These are phyloP conservation scores for Numida meleagris DNA, from an alignment of 2,113 vertebrate species.

Conservation along the genomic window DNA sequence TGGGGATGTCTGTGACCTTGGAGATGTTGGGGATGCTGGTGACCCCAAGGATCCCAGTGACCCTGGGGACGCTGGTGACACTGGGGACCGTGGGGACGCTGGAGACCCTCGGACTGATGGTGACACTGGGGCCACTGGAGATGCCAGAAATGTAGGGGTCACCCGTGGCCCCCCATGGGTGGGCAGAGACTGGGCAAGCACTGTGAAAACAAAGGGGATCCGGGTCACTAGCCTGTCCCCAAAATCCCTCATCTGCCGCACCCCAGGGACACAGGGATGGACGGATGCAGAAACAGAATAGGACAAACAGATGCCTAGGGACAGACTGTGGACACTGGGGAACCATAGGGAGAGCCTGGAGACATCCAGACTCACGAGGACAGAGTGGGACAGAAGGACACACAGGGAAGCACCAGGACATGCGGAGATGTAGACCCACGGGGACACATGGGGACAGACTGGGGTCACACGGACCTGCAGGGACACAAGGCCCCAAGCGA, in stretches of 20 bases:
- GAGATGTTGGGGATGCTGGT: neutral
- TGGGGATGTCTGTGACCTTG: neutral
- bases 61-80: neutral
- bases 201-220: slow-evolving; percentile 4
- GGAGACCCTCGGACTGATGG: neutral
- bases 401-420: neutral
- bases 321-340: neutral
- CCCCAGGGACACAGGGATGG: neutral
- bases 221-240: rapidly evolving
- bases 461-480: neutral
- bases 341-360: neutral
- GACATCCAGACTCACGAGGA: neutral
- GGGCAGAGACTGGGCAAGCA: neutral
- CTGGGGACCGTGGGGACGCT: neutral
- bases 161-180: neutral
- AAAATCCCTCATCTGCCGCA: neutral
- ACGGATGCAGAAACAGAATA: neutral
- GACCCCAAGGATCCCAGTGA: neutral
- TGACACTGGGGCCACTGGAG: neutral
- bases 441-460: neutral
- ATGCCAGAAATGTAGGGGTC: neutral
- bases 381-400: neutral
- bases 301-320: neutral
- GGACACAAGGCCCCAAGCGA: neutral
- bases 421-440: neutral